Conservation (phyloP, 2,888 invertebrate species). For the Agrotis puta region DNA sequence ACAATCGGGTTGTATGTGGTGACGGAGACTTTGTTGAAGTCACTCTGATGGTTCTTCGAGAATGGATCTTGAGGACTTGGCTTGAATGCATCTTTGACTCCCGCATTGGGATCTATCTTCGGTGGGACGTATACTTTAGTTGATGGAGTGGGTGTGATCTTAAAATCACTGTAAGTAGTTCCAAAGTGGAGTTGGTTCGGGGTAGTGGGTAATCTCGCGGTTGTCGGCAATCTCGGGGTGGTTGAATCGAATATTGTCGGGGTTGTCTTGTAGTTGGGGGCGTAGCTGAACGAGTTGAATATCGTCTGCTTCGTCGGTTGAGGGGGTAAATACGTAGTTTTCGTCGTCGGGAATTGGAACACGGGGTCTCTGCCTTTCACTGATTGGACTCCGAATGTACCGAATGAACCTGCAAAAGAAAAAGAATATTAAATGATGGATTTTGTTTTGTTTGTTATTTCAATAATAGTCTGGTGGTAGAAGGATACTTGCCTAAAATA, state of each 20-base stretch:
- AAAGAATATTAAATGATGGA: slow-evolving; percentile 5
- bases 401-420: slow-evolving; percentile 89
- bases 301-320: slow-evolving; percentile 85
- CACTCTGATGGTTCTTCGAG: slow-evolving; percentile 79
- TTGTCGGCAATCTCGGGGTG: slow-evolving; percentile 81
- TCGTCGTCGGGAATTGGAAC: slow-evolving; percentile 80
- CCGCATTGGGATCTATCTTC: slow-evolving; percentile 84
- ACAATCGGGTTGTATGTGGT: slow-evolving; percentile 85
- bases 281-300: slow-evolving; percentile 84
- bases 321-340: slow-evolving; percentile 83
- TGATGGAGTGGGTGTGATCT: slow-evolving; percentile 87
- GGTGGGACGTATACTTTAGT: slow-evolving; percentile 80
- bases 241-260: slow-evolving; percentile 79
- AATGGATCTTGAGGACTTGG: slow-evolving; percentile 89
- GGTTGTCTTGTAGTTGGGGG: slow-evolving; percentile 82
- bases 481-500: slow-evolving; percentile 81
- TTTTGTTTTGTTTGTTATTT: not conserved
- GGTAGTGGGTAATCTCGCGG: slow-evolving; percentile 81
- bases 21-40: slow-evolving; percentile 80
- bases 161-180: slow-evolving; percentile 81
- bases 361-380: slow-evolving; percentile 89
- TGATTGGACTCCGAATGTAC: slow-evolving; percentile 91
- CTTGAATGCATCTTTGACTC: slow-evolving; percentile 81
- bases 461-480: not conserved
- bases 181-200: slow-evolving; percentile 82